Percentiles rank a stretch among this genome's conserved stretches.
These are phyloP conservation scores for Montipora foliosa DNA, from an alignment of 64 coral and sea anemone species.

Conservation along the genomic window DNA sequence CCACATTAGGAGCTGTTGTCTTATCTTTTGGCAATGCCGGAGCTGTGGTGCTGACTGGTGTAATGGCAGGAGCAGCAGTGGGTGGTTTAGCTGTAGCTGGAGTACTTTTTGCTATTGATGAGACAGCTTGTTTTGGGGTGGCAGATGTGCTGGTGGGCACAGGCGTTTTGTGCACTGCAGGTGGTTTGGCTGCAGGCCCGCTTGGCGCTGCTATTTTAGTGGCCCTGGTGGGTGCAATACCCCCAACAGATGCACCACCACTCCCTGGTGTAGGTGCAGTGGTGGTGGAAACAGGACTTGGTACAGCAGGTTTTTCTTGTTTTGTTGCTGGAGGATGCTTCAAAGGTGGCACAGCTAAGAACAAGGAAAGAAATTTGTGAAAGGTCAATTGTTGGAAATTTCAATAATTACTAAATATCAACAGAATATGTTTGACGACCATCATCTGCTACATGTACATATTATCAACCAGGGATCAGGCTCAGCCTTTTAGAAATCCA, in stretches of 20 bases:
- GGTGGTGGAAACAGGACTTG: constrained; percentile 22
- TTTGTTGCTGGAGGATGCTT: constrained; percentile 28
- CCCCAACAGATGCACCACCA: neutral
- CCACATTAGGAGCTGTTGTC: neutral
- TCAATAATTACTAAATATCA: no score
- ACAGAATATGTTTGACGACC: neutral
- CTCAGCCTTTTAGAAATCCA: no score
- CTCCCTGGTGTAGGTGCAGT: constrained; percentile 13
- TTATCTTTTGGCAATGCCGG: constrained; percentile 20
- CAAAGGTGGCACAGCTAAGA: constrained; percentile 13
- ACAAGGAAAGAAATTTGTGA: neutral
- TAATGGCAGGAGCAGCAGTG: neutral
- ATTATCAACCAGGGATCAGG: no score
- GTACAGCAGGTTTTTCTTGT: constrained; percentile 33
- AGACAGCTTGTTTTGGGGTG: constrained; percentile 20
- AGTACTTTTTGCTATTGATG: constrained; percentile 22
- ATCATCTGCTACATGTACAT: no score
- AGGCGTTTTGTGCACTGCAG: constrained; percentile 8
- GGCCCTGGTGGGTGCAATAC: constrained; percentile 39
- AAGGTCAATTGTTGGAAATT: neutral
- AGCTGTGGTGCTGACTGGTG: constrained; percentile 18
- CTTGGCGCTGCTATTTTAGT: constrained; percentile 4
- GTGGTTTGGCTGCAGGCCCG: constrained; percentile 15
- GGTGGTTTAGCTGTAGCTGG: neutral
- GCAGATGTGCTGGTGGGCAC: constrained; percentile 20